Percentiles rank a stretch among this genome's conserved stretches.
phyloP scores from a whole-genome alignment of 2,888 invertebrate genomes.

The Drosophila hamatofila region DNA sequence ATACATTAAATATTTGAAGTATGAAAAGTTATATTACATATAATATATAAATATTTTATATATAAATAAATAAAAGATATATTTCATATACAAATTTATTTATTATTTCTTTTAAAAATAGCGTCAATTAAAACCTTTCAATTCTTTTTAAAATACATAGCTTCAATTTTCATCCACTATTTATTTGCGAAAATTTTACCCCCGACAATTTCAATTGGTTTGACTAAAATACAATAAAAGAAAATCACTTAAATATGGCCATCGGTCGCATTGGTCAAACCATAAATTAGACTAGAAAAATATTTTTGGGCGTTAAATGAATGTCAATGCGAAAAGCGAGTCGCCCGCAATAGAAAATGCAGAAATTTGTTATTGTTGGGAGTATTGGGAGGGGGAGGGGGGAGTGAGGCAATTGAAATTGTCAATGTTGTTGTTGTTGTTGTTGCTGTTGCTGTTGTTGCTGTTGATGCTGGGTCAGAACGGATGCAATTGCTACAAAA shows the following conservation, averaged over 20 bases:
- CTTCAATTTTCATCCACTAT: background rate
- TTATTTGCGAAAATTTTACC: background rate
- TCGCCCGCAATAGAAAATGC: constrained; percentile 22
- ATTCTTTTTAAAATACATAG: too few species aligned
- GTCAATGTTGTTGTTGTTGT: constrained; percentile 63
- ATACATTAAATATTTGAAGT: too few species aligned
- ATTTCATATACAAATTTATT: too few species aligned
- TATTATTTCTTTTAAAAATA: too few species aligned
- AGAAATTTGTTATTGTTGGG: constrained; percentile 15
- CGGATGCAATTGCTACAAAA: constrained; percentile 85
- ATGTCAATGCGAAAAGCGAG: constrained; percentile 47
- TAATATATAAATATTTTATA: too few species aligned
- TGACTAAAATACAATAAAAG: background rate
- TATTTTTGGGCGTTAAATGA: constrained; percentile 60
- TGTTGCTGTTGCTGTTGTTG: constrained; percentile 40
- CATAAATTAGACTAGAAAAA: constrained; percentile 71
- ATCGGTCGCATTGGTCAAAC: constrained; percentile 43
- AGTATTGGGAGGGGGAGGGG: background rate
- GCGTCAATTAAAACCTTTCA: too few species aligned
- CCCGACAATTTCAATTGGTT: background rate
- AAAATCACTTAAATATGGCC: constrained; percentile 21
- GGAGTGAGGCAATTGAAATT: constrained; percentile 70
- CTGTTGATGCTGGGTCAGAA: constrained; percentile 44
- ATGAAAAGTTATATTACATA: too few species aligned
- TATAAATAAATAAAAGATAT: too few species aligned